Base-by-base conservation (phyloP, 2,113 vertebrate species). In the Pterophyllum scalare region DNA sequence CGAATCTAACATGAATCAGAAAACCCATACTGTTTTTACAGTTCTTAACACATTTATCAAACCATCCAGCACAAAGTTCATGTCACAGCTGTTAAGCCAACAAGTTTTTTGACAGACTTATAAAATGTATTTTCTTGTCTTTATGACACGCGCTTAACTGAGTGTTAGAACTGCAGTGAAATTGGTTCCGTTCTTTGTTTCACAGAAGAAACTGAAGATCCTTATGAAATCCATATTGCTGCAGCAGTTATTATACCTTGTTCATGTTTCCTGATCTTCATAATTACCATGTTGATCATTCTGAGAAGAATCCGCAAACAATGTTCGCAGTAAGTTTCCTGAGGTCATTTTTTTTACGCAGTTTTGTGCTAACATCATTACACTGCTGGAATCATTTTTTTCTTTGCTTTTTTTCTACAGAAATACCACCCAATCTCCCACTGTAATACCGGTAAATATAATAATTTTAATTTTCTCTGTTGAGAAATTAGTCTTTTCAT, bases 201-300 rank as follows among this genome's bases (percentile, higher is more conserved):
- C 2, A 7, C 64, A 91, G 89, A 77, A 8, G 24, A 26, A 22
- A 2, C 10, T 62, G 60, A n/a, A 22, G 26, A 59, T 8, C 2
- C 1, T 12, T 0, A 13, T 9, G 14, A 1, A 10, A 5, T 46
- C 0, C 0, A 35, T 1, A 31, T 80, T 38, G 15, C 1, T 2
- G n/a, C 60, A 10, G 59, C 52, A 43, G 11, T 1, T 26, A 22
- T 62, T 62, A 59, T 84, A 43, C 15, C 56, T 12, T 82, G 33
- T 72, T 38, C 54, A 22, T 86, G 80, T 57, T 24, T 15, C 76
- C 61, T 89, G 38, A 7, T 85, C 38, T 59, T 93, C 22, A 9
- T 72, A 24, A 8, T 85, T 2, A 8, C 5, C 11, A 7, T 3
- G 76, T 65, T 61, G 3, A 17, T 3, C 5, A 13, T 81, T 59